Conservation (phyloP, 2,888 invertebrate species). For the Drosophila melanosoma region DNA sequence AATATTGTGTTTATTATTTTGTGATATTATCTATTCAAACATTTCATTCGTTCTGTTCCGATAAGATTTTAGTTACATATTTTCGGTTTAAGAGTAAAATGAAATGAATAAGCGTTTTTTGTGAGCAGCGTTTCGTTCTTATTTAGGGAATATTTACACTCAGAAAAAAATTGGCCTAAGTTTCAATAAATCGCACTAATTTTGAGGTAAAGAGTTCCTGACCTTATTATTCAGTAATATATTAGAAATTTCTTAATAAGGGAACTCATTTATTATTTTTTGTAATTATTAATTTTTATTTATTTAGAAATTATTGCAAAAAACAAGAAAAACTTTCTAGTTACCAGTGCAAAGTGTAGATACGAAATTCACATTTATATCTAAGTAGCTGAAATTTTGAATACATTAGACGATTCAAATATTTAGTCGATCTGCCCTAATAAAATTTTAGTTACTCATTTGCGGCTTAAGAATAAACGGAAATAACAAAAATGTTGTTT, state of each 20-base stretch:
- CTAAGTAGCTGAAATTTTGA: not conserved
- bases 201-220: not conserved
- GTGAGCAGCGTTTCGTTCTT: not conserved
- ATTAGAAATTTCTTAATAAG: not conserved
- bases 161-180: not conserved
- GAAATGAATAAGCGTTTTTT: constrained; percentile 12
- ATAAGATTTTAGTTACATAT: constrained; percentile 21
- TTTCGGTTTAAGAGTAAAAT: constrained; percentile 13
- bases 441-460: constrained; percentile 17
- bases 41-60: constrained; percentile 2
- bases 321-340: not conserved
- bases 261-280: too few species aligned
- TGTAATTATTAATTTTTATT: too few species aligned
- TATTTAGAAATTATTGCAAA: not conserved
- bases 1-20: constrained; percentile 4
- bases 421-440: constrained; percentile 8
- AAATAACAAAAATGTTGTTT: constrained; percentile 11
- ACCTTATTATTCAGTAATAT: too few species aligned
- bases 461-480: constrained; percentile 12
- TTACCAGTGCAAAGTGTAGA: not conserved
- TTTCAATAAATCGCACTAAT: not conserved
- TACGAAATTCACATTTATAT: not conserved
- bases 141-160: constrained; percentile 6
- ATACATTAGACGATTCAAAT: not conserved
- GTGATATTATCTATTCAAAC: constrained; percentile 23